Evolutionary conservation across 2,113 vertebrate genomes (phyloP).

Genomic region (Phrynosoma platyrhinos): DNA sequence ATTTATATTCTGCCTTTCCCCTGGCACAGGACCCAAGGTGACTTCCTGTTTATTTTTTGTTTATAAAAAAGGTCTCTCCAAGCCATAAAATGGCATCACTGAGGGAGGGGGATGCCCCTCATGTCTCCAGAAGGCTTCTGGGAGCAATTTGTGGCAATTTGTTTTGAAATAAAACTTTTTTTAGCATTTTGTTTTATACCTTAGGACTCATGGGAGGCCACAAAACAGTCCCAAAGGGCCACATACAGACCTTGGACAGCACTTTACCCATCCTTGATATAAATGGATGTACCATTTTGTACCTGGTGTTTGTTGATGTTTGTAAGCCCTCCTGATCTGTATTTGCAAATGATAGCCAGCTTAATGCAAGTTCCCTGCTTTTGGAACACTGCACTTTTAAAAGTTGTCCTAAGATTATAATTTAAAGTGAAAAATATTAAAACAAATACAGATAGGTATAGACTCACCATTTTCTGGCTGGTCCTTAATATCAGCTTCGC

Average conservation of each 20-base stretch:
- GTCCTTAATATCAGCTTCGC: conserved; percentile 97
- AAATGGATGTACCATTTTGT: background rate
- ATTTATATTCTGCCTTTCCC: too few relatives aligned
- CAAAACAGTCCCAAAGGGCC: too few relatives aligned
- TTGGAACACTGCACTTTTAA: conserved; percentile 4
- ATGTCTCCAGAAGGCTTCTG: too few relatives aligned
- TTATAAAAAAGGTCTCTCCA: too few relatives aligned
- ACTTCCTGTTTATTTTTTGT: too few relatives aligned
- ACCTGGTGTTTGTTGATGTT: background rate
- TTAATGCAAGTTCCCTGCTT: background rate
- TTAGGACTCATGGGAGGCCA: too few relatives aligned
- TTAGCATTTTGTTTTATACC: too few relatives aligned
- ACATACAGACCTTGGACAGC: too few relatives aligned
- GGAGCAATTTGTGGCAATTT: too few relatives aligned
- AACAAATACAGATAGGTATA: conserved; percentile 64
- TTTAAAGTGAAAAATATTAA: conserved; percentile 47
- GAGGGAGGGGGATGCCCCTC: too few relatives aligned
- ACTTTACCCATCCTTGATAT: background rate
- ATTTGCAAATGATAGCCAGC: background rate
- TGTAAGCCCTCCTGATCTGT: background rate
- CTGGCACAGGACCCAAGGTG: too few relatives aligned
- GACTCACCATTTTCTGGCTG: conserved; percentile 97
- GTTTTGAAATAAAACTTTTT: background rate
- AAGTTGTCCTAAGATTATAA: conserved; percentile 26
- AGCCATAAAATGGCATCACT: too few relatives aligned